A percentile compares a stretch with the other conserved stretches of the same genome.
phyloP scores from a whole-genome alignment of 2,113 vertebrate species.

The Oreocharis arfaki region DNA sequence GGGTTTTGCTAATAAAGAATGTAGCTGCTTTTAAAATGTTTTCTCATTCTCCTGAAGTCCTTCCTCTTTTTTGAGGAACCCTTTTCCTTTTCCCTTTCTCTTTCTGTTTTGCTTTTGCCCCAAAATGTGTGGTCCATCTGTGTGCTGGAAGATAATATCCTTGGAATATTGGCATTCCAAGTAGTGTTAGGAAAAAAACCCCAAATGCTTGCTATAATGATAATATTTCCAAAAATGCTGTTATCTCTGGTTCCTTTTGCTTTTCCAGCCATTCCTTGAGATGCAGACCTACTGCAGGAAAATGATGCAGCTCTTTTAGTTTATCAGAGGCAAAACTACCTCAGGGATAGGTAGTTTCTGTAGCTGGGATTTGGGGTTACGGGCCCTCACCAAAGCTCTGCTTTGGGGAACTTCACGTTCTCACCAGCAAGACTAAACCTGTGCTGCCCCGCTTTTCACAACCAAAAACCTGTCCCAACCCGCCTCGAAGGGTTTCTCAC shows the following conservation, averaged over 20 bases:
- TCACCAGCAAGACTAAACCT: neutral
- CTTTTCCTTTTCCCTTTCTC: neutral
- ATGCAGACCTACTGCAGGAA: neutral
- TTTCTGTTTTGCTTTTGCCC: neutral
- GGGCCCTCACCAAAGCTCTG: neutral
- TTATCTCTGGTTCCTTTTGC: neutral
- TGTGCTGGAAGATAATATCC: neutral
- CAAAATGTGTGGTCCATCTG: rapidly evolving
- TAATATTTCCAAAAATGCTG: neutral
- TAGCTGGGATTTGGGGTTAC: neutral
- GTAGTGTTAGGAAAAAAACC: neutral
- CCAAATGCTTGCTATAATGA: neutral
- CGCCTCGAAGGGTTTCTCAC: neutral
- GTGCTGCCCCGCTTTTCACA: neutral
- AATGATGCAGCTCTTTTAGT: rapidly evolving
- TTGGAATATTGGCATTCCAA: neutral
- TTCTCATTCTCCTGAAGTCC: neutral
- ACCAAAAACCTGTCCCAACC: neutral
- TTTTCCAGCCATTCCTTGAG: neutral
- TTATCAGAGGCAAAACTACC: neutral
- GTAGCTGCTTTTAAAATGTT: neutral
- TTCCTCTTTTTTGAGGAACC: neutral
- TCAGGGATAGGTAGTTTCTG: neutral
- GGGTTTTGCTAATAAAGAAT: neutral
- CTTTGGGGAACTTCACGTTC: neutral